Conservation (phyloP, 2,888 invertebrate genomes). For the Phoenoteleia sp. region DNA sequence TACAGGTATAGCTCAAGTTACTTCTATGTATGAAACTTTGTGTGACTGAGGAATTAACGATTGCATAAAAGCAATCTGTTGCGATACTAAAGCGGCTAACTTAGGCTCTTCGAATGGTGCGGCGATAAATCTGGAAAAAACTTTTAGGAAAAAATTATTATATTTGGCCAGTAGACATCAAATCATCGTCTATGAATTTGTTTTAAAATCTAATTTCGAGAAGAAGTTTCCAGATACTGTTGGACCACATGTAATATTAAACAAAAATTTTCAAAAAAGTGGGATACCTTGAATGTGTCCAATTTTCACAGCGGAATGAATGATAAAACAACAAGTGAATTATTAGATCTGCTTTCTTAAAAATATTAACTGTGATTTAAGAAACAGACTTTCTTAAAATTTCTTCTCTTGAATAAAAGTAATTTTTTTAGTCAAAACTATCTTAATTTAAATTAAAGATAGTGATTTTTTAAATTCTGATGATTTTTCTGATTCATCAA, state of each 20-base stretch:
- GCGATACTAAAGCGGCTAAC: neutral
- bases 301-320: neutral
- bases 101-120: neutral
- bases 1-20: neutral
- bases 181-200: too few species aligned
- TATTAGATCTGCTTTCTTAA: neutral
- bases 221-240: too few species aligned
- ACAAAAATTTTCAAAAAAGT: neutral
- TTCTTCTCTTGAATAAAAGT: constrained; percentile 1
- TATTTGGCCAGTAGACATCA: too few species aligned
- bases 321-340: neutral
- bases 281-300: neutral
- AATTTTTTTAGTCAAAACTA: constrained; percentile 35
- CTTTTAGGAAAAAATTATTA: too few species aligned
- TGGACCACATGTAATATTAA: too few species aligned
- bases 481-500: neutral
- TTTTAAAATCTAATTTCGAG: too few species aligned
- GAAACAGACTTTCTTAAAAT: too few species aligned
- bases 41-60: neutral
- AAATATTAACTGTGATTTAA: neutral
- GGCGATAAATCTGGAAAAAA: neutral
- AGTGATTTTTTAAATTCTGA: constrained; percentile 1
- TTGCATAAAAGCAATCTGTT: neutral
- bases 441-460: constrained; percentile 24
- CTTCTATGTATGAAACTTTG: neutral